Conservation (phyloP, 1,140 invertebrate species). For the Euwallacea similis region DNA sequence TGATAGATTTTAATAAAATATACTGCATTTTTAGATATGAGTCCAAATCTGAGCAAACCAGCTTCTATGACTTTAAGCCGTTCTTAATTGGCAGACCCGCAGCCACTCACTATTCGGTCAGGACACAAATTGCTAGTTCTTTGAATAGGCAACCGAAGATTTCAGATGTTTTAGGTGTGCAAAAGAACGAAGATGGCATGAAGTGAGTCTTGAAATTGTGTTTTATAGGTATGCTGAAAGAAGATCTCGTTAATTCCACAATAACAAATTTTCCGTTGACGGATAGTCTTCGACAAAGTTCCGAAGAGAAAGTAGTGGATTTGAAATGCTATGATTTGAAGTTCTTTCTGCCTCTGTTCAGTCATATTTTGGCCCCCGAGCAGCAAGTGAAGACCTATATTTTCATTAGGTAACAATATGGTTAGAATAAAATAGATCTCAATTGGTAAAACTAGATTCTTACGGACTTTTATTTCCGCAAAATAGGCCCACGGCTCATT, state of each 20-base stretch:
- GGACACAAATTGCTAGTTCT: conserved; percentile 60
- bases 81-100: conserved; percentile 79
- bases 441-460: too few relatives aligned
- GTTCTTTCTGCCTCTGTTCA: conserved; percentile 72
- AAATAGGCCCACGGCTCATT: too few relatives aligned
- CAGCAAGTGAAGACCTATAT: conserved; percentile 67
- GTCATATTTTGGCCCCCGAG: conserved; percentile 64
- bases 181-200: not conserved
- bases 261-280: conserved; percentile 64
- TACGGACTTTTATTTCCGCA: too few relatives aligned
- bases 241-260: conserved; percentile 64
- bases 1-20: conserved; percentile 6
- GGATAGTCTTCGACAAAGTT: conserved; percentile 2
- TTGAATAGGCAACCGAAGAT: conserved; percentile 70
- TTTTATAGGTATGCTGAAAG: conserved; percentile 55
- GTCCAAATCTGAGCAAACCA: conserved; percentile 36
- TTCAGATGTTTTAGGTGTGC: conserved; percentile 66
- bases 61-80: conserved; percentile 69
- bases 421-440: not conserved
- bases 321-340: conserved; percentile 68
- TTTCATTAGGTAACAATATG: conserved; percentile 57
- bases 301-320: conserved; percentile 3
- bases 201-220: not conserved
- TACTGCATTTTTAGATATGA: conserved; percentile 42
- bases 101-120: conserved; percentile 71